phyloP scores from a whole-genome alignment of 2,888 invertebrate species.

The Parnassius orleans region DNA sequence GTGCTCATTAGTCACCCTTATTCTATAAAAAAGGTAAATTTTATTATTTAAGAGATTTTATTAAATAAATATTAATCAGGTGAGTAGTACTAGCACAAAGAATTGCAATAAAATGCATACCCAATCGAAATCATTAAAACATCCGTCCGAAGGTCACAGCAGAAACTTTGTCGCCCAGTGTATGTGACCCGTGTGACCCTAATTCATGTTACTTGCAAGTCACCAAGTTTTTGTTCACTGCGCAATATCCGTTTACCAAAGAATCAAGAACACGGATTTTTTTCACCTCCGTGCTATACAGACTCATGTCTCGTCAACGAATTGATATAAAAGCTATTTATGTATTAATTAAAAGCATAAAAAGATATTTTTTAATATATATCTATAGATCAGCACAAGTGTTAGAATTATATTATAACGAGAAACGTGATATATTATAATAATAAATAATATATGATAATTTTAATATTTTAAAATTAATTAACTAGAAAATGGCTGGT shows the following conservation, averaged over 20 bases:
- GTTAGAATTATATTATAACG: too few relatives aligned
- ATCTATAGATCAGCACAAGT: too few relatives aligned
- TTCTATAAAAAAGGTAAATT: too few relatives aligned
- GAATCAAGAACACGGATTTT: conserved; percentile 29
- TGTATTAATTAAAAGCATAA: conserved; percentile 13
- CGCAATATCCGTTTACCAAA: conserved; percentile 36
- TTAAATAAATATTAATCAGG: too few relatives aligned
- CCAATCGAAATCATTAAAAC: conserved; percentile 2
- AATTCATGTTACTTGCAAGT: conserved; percentile 32
- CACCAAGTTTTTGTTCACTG: conserved; percentile 35
- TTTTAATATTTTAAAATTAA: too few relatives aligned
- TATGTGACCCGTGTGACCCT: conserved; percentile 34
- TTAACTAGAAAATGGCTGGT: too few relatives aligned
- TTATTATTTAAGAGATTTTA: too few relatives aligned
- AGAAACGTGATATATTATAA: too few relatives aligned
- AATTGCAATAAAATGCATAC: background rate
- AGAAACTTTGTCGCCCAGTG: conserved; percentile 25
- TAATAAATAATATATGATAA: too few relatives aligned
- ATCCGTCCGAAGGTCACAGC: conserved; percentile 10
- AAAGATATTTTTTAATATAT: background rate
- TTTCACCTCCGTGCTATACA: conserved; percentile 8
- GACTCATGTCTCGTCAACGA: conserved; percentile 14
- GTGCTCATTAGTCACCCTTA: too few relatives aligned
- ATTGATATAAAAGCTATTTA: conserved; percentile 9
- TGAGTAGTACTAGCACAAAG: too few relatives aligned